These are phyloP conservation scores for Globodera ellingtonae DNA, from an alignment of 1,140 invertebrate genomes.

Conservation along the genomic window DNA sequence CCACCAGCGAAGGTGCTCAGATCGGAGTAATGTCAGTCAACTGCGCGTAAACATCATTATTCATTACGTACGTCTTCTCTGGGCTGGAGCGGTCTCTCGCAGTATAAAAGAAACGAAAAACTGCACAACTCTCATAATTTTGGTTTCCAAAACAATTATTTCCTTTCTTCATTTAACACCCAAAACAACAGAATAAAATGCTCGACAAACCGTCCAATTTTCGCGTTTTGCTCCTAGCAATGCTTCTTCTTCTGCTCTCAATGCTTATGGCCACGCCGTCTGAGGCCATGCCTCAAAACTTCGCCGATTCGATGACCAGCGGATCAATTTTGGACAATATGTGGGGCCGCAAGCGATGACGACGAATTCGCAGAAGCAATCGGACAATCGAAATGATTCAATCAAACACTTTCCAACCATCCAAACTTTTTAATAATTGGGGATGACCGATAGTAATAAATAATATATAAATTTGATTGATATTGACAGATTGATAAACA, in stretches of 20 bases:
- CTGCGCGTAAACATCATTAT: too few relatives aligned
- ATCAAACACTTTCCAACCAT: too few relatives aligned
- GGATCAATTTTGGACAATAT: slow-evolving; percentile 11
- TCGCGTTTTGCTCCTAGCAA: neutral
- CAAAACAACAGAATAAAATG: neutral
- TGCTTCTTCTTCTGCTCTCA: neutral
- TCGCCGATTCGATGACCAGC: slow-evolving; percentile 19
- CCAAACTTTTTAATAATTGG: too few relatives aligned
- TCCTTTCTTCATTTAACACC: neutral
- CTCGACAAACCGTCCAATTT: neutral
- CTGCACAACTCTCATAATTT: neutral
- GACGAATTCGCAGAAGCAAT: neutral
- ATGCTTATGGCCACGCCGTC: neutral
- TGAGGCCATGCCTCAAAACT: neutral
- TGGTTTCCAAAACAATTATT: too few relatives aligned
- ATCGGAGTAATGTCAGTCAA: too few relatives aligned
- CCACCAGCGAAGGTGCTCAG: too few relatives aligned
- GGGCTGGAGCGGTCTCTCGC: neutral
- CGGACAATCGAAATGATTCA: too few relatives aligned
- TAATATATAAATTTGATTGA: too few relatives aligned
- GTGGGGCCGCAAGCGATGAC: neutral
- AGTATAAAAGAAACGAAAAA: neutral
- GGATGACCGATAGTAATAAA: too few relatives aligned
- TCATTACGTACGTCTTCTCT: too few relatives aligned
- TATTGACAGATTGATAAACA: too few relatives aligned